phyloP scores from a whole-genome alignment of 2,888 invertebrate genomes.

The Antheraea assamensis region DNA sequence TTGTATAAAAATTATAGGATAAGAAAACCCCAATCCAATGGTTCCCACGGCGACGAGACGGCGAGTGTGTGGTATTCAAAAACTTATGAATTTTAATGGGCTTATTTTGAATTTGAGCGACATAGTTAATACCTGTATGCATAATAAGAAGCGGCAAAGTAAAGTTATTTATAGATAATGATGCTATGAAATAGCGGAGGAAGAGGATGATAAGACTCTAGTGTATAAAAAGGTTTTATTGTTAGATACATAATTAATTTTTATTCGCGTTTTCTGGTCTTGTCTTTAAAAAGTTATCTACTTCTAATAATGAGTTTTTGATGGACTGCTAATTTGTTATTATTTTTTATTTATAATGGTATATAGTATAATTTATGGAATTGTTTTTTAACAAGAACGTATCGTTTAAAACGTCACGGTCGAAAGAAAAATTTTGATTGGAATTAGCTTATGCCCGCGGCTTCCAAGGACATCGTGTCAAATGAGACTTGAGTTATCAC shows the following conservation, averaged over 20 bases:
- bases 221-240: not conserved
- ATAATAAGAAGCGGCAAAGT: not conserved
- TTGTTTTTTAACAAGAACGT: too few species aligned
- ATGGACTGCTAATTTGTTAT: not conserved
- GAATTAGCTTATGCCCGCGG: too few species aligned
- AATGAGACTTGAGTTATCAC: too few species aligned
- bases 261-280: not conserved
- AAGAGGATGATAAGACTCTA: not conserved
- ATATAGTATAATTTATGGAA: not conserved
- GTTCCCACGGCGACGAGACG: not conserved
- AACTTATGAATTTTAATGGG: conserved; percentile 12
- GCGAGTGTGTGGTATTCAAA: not conserved
- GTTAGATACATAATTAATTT: not conserved
- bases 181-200: not conserved
- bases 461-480: too few species aligned
- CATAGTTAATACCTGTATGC: not conserved
- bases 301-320: not conserved
- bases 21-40: conserved; percentile 5
- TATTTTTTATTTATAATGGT: too few species aligned
- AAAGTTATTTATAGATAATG: not conserved
- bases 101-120: conserved; percentile 7
- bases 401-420: too few species aligned
- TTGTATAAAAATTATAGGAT: not conserved
- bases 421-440: too few species aligned
- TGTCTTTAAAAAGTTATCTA: not conserved